Percentiles rank a stretch among this genome's conserved stretches.
phyloP scores from a whole-genome alignment of 2,888 invertebrate species.

The Polyploca ridens region DNA sequence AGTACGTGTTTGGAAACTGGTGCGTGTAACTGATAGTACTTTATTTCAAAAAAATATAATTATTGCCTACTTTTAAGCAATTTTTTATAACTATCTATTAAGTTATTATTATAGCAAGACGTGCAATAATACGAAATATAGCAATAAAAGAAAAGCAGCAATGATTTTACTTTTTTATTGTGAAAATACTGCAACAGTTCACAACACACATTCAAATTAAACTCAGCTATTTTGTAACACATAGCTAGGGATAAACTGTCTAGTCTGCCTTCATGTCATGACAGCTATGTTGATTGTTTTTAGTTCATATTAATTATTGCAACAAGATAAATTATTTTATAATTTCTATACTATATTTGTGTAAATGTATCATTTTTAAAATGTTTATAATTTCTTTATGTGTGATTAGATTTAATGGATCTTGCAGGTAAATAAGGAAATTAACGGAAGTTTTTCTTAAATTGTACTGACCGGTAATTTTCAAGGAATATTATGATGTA shows the following conservation, averaged over 20 bases:
- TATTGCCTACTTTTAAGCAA: not conserved
- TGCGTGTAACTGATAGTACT: not conserved
- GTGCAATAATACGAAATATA: constrained; percentile 8
- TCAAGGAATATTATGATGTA: not conserved
- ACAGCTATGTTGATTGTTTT: not conserved
- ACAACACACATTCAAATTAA: not conserved
- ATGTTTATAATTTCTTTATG: too few relatives aligned
- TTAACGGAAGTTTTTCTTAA: not conserved
- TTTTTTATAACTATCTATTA: not conserved
- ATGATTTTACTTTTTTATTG: not conserved
- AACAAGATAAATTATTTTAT: not conserved
- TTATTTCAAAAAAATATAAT: not conserved
- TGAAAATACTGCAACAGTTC: not conserved
- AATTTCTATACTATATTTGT: not conserved
- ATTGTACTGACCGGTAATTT: not conserved
- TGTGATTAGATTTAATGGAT: not conserved
- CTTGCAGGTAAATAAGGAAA: not conserved
- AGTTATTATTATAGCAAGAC: not conserved
- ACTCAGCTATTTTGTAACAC: not conserved
- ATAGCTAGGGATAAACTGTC: not conserved
- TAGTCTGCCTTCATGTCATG: not conserved
- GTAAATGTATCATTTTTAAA: not conserved
- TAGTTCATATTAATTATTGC: not conserved
- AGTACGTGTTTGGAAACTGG: not conserved
- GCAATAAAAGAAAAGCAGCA: not conserved